Evolutionary conservation across 2,888 invertebrate species (phyloP), one percentile per base, ranked within the genome.

Genomic region (Watsonalla binaria): DNA sequence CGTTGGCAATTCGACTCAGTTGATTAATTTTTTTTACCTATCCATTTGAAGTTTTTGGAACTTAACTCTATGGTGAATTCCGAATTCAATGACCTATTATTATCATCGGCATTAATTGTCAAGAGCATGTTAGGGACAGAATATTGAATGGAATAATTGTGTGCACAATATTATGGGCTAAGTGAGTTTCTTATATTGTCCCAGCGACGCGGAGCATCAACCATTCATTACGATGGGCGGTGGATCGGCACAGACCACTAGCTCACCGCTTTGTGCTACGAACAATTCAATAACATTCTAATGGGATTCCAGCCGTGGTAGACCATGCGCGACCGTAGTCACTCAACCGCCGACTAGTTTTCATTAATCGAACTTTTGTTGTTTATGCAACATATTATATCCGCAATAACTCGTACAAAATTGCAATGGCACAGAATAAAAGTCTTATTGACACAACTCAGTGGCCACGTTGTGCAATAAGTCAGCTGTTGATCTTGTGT

Each of bases 271-370:
- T 80, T 78, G 74, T 83, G 74, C 76, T 72, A 58, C 65, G 69
- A 72, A 80, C 82, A 82, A 86, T 82, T 85, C 86, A 85, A 88
- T 88, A 89, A 81, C 81, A 74, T 74, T 78, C 74, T 86, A 88
- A 89, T 90, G 75, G 87, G 84, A 89, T 85, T 87, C 77, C 80
- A 84, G 75, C 75, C 69, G 78, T 76, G 79, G 76, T 70, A 77
- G 83, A 76, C 84, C 82, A 80, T 78, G 79, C 82, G 86, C 82
- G 77, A 82, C 86, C 71, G 37, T 34, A 37, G 70, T 72, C 74
- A 69, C 60, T 74, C 69, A 63, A 65, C 71, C 70, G 67, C 61
- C 61, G 55, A 57, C 61, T 59, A 60, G 54, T 63, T 60, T 74
- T 69, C 69, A 67, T 78, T 76, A 77, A 78, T 79, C 72, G 72